A percentile compares a stretch with the other conserved stretches of the same genome.
Evolutionary conservation across 2,888 invertebrate species (phyloP).

Genomic region (Andrena bicolor): DNA sequence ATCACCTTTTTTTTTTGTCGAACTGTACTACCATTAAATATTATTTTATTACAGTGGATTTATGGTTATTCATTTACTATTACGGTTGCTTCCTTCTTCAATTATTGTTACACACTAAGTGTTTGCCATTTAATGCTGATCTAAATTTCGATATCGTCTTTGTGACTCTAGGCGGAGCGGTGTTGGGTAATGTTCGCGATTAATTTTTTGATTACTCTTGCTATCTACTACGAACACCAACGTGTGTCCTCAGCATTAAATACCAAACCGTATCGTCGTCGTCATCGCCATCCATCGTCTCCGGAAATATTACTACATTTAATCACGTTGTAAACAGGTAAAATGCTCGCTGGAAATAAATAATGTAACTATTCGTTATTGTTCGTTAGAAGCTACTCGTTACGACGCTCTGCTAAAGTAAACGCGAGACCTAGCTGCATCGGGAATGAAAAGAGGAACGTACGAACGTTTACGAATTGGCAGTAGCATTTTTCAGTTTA

Average conservation of each 20-base stretch:
- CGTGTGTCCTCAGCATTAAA: conserved; percentile 64
- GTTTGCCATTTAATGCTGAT: conserved; percentile 68
- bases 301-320: conserved; percentile 62
- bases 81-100: conserved; percentile 55
- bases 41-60: conserved; percentile 71
- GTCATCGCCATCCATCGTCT: conserved; percentile 28
- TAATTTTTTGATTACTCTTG: conserved; percentile 28
- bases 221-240: conserved; percentile 31
- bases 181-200: conserved; percentile 24
- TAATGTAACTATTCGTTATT: conserved; percentile 58
- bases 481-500: conserved; percentile 67
- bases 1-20: conserved; percentile 71
- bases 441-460: conserved; percentile 68
- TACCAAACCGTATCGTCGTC: conserved; percentile 51
- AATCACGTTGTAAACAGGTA: conserved; percentile 63
- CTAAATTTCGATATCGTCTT: conserved; percentile 14
- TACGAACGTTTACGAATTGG: conserved; percentile 64
- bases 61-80: conserved; percentile 64
- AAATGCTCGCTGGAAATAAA: conserved; percentile 67
- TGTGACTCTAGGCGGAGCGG: conserved; percentile 7
- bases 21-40: conserved; percentile 78
- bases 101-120: conserved; percentile 52
- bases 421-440: conserved; percentile 52
- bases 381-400: conserved; percentile 59
- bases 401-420: conserved; percentile 47